phyloP scores from a whole-genome alignment of 2,888 invertebrate genomes.

The Dioctria linearis region DNA sequence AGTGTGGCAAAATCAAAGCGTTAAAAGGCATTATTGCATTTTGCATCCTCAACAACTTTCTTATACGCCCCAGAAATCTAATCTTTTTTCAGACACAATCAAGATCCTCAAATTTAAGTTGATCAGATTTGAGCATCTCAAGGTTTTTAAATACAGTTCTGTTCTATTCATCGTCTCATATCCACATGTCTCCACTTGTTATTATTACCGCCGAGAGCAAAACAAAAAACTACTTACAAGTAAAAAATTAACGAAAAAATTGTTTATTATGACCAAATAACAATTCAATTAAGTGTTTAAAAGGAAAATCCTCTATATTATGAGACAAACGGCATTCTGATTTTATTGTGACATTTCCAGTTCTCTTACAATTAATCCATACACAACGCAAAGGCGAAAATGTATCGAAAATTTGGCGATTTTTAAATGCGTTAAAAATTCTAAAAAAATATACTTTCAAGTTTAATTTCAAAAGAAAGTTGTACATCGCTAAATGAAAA shows the following conservation, averaged over 20 bases:
- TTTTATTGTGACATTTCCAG: slow-evolving; percentile 15
- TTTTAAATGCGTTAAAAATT: slow-evolving; percentile 32
- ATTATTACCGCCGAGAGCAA: no score
- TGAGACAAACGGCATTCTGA: slow-evolving; percentile 1
- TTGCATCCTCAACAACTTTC: no score
- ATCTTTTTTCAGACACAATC: no score
- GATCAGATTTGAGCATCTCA: no score
- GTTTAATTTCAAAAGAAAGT: slow-evolving; percentile 30
- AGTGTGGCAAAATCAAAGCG: no score
- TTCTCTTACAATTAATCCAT: slow-evolving; percentile 27
- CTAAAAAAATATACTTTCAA: slow-evolving; percentile 44
- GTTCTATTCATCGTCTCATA: no score
- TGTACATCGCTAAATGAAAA: slow-evolving; percentile 24
- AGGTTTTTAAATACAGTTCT: no score
- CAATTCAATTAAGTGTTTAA: slow-evolving; percentile 30
- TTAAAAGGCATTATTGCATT: no score
- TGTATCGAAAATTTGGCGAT: slow-evolving; percentile 40
- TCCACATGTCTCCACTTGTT: no score
- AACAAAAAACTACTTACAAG: neutral
- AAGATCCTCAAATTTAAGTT: no score
- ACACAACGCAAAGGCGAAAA: slow-evolving; percentile 35
- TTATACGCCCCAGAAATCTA: no score
- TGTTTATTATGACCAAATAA: slow-evolving; percentile 45
- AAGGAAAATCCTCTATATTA: slow-evolving; percentile 12
- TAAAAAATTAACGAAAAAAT: slow-evolving; percentile 32